Evolutionary conservation across 1,140 invertebrate species (phyloP), one percentile per base, ranked within the genome.

Genomic region (Heliconius nattereri): DNA sequence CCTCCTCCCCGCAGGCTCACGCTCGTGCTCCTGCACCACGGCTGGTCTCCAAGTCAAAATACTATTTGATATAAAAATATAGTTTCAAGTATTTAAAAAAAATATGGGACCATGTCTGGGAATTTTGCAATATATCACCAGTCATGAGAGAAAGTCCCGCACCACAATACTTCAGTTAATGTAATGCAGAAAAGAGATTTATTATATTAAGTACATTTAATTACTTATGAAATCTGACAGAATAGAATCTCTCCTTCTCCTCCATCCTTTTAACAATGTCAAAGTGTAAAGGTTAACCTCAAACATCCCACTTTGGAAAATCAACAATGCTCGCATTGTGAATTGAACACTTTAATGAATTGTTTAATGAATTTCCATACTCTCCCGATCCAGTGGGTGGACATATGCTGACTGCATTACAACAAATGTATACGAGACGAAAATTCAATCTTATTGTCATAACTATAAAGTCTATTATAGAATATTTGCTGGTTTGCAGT

Each of bases 351-450:
- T 57, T 66, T 66, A 66, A 29, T 66, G 13, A 66, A 76, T 71
- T 76, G 16, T 37, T 76, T 71, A 71, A 76, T 76, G 29, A 76
- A 76, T 71, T 70, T 70, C 45, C 75, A 70, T 76, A 76, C 19
- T 26, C 60, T 29, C 60, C n/a, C n/a, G 26, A 76, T 32, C 32
- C 19, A 26, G 54, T 75, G 54, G 60, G 60, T 75, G 57, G 57
- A 71, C 75, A 76, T 71, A 40, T 75, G 74, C 74, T 40, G 32
- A 54, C 60, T 76, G 60, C 60, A 70, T 70, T 60, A 71, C 40
- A 23, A 26, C 75, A 49, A 71, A 45, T 37, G n/a, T 19, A 20
- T 40, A 8, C 7, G 16, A 49, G 35, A 76, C 29, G 26, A 35
- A 76, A 71, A 70, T 76, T 76, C 49, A 1, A 71, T 66, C 9